Percentiles rank a stretch among this genome's conserved stretches.
phyloP scores from a whole-genome alignment of 2,113 vertebrate species.

The Corythaixoides concolor region DNA sequence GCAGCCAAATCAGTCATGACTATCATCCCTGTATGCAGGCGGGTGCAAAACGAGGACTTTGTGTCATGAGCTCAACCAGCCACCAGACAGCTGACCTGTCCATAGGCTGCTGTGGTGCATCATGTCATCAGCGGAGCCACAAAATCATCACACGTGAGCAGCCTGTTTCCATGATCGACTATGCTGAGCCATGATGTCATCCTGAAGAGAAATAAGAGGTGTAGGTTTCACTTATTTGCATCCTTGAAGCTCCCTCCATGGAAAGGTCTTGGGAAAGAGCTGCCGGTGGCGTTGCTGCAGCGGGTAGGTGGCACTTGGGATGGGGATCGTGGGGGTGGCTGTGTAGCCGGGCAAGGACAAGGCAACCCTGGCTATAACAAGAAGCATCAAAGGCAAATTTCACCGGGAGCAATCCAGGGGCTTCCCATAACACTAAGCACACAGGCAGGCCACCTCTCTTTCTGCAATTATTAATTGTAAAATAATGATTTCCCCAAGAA shows the following conservation, averaged over 20 bases:
- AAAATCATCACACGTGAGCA: not conserved
- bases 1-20: not conserved
- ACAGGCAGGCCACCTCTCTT: not conserved
- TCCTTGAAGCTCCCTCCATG: not conserved
- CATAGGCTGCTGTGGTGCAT: not conserved
- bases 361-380: not conserved
- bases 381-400: not conserved
- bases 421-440: not conserved
- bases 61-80: not conserved
- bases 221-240: not conserved
- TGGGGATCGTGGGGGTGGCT: not conserved
- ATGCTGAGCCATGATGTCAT: not conserved
- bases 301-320: not conserved
- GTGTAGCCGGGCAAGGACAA: not conserved
- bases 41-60: not conserved
- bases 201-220: not conserved
- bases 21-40: fast-evolving
- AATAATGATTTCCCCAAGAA: not conserved
- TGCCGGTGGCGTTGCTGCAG: not conserved
- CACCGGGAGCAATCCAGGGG: not conserved
- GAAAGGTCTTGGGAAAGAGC: not conserved
- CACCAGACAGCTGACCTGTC: not conserved
- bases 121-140: fast-evolving
- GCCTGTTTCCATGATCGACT: not conserved
- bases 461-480: not conserved